phyloP scores from a whole-genome alignment of 2,113 vertebrate species.

The Potamarius usumacintae region DNA sequence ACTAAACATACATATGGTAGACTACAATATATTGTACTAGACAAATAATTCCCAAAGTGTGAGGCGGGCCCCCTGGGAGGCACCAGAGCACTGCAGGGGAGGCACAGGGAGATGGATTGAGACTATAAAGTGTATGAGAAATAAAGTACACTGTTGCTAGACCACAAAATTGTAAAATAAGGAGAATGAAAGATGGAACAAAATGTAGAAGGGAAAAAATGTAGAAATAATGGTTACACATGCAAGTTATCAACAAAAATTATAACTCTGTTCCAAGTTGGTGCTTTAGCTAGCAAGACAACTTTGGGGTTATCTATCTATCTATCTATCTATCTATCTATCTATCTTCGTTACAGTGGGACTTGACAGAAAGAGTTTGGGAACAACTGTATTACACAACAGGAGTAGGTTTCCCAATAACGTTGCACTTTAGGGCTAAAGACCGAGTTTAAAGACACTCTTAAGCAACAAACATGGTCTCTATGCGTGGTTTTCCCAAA shows the following conservation, averaged over 20 bases:
- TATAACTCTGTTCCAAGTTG: not conserved
- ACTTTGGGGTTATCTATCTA: no score
- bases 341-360: no score
- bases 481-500: no score
- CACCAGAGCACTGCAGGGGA: not conserved
- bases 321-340: no score
- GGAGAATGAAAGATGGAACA: not conserved
- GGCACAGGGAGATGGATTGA: not conserved
- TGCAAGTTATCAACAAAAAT: not conserved
- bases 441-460: no score
- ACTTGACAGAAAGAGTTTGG: not conserved
- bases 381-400: not conserved
- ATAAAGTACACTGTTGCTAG: not conserved
- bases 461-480: no score
- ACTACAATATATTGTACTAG: not conserved
- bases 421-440: no score
- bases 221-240: not conserved
- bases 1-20: not conserved
- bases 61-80: not conserved
- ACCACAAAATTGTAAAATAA: not conserved
- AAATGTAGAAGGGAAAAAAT: not conserved
- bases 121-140: not conserved
- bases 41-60: not conserved
- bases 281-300: not conserved
- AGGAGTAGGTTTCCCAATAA: no score